Evolutionary conservation across 2,888 invertebrate genomes (phyloP).

Genomic region (Xanthostigma xanthostigma): DNA sequence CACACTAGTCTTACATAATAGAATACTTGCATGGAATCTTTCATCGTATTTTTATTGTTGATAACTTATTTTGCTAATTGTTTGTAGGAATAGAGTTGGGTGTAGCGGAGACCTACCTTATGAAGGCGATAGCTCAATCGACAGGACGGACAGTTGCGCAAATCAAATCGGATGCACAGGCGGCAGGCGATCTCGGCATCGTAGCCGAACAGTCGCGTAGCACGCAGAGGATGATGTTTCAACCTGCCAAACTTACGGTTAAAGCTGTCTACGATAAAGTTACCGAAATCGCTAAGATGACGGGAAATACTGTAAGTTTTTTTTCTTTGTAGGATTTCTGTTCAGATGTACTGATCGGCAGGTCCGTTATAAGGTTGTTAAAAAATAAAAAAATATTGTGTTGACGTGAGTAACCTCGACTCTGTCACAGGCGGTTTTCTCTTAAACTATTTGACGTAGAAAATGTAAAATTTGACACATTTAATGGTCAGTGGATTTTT

Average conservation of each 20-base stretch:
- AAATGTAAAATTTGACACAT: too few relatives aligned
- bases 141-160: conserved; percentile 76
- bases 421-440: too few relatives aligned
- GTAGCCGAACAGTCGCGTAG: conserved; percentile 76
- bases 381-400: too few relatives aligned
- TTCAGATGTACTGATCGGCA: too few relatives aligned
- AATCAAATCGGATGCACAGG: conserved; percentile 56
- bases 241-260: conserved; percentile 63
- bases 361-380: too few relatives aligned
- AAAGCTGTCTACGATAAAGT: conserved; percentile 65
- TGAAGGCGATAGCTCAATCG: conserved; percentile 85
- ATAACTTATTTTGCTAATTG: too few relatives aligned
- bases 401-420: too few relatives aligned
- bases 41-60: too few relatives aligned
- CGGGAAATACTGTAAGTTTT: conserved; percentile 51
- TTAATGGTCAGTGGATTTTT: too few relatives aligned
- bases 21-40: too few relatives aligned
- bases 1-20: too few relatives aligned
- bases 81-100: conserved; percentile 62
- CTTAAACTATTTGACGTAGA: too few relatives aligned
- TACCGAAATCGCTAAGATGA: conserved; percentile 73
- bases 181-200: conserved; percentile 76
- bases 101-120: conserved; percentile 85
- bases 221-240: conserved; percentile 78
- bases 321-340: background rate